Evolutionary conservation across 2,888 invertebrate genomes (phyloP).

Genomic region (Meteorus colon): DNA sequence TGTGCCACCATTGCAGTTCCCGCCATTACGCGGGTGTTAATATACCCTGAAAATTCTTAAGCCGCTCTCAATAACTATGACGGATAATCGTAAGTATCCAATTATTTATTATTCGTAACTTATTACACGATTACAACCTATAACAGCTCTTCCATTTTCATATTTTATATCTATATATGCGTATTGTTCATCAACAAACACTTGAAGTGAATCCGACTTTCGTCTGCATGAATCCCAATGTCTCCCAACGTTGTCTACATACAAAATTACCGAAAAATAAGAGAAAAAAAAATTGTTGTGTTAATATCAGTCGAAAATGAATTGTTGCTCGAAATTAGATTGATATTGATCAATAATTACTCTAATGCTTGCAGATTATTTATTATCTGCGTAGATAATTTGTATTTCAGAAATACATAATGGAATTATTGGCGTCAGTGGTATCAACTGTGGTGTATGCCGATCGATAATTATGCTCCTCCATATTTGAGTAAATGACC

Average conservation of each 20-base stretch:
- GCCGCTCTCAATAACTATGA: slow-evolving; percentile 59
- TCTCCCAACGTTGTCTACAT: background rate
- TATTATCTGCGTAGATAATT: background rate
- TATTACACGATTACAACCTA: background rate
- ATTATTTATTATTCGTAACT: slow-evolving; percentile 14
- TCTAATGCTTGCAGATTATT: background rate
- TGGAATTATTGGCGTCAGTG: slow-evolving; percentile 15
- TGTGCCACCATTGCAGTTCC: slow-evolving; percentile 51
- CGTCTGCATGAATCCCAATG: background rate
- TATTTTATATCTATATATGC: background rate
- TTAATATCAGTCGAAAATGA: background rate
- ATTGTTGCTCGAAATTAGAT: background rate
- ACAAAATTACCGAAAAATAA: background rate
- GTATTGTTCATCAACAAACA: slow-evolving; percentile 27
- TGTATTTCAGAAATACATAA: too few relatives aligned
- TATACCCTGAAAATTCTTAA: slow-evolving; percentile 28
- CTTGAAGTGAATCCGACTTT: background rate
- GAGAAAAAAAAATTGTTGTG: background rate
- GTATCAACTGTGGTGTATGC: slow-evolving; percentile 1
- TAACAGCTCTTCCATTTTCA: background rate
- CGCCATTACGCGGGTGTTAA: slow-evolving; percentile 63
- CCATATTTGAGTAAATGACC: slow-evolving; percentile 35
- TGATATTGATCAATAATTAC: background rate
- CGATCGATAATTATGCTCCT: slow-evolving; percentile 40
- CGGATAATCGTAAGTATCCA: slow-evolving; percentile 68